Percentiles rank a stretch among this genome's conserved stretches.
Evolutionary conservation across 2,797 vertebrate species (phyloP).

Genomic region (Australoheros facetus): DNA sequence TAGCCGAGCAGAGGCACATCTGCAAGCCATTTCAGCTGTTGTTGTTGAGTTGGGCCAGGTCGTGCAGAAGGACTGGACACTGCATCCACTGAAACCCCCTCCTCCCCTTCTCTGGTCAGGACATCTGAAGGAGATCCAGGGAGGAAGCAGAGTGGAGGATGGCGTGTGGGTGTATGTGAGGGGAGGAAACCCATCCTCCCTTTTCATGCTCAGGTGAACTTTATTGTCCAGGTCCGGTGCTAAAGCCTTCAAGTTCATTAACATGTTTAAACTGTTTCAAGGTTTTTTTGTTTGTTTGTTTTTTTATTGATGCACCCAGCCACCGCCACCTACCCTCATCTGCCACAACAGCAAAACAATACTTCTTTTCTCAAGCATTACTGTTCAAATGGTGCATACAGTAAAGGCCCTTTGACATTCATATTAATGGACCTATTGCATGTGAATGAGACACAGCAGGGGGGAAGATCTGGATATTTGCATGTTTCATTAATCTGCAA

Average conservation of each 20-base stretch:
- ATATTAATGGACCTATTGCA: slow-evolving; percentile 52
- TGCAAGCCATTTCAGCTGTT: slow-evolving; percentile 78
- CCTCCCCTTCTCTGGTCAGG: slow-evolving; percentile 39
- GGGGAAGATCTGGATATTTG: slow-evolving; percentile 60
- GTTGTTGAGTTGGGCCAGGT: slow-evolving; percentile 66
- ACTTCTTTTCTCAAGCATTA: slow-evolving; percentile 41
- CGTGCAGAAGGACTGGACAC: slow-evolving; percentile 59
- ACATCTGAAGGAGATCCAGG: slow-evolving; percentile 50
- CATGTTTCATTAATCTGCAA: slow-evolving; percentile 69
- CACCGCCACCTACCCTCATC: background rate
- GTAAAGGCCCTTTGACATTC: slow-evolving; percentile 30
- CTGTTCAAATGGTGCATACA: slow-evolving; percentile 52
- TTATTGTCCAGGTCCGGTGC: slow-evolving; percentile 51
- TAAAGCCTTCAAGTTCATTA: slow-evolving; percentile 64
- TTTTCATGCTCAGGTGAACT: slow-evolving; percentile 62
- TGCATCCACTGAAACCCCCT: slow-evolving; percentile 22
- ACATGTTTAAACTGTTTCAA: slow-evolving; percentile 45
- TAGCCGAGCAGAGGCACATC: slow-evolving; percentile 73
- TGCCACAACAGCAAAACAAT: slow-evolving; percentile 37
- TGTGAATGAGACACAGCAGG: slow-evolving; percentile 55
- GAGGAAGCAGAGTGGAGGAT: slow-evolving; percentile 20
- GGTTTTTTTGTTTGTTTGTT: slow-evolving; percentile 7
- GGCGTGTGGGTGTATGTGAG: background rate
- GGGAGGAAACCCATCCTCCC: slow-evolving; percentile 52
- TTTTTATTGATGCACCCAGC: background rate